Evolutionary conservation across 2,888 invertebrate species (phyloP).

Genomic region (Agrotis exclamationis): DNA sequence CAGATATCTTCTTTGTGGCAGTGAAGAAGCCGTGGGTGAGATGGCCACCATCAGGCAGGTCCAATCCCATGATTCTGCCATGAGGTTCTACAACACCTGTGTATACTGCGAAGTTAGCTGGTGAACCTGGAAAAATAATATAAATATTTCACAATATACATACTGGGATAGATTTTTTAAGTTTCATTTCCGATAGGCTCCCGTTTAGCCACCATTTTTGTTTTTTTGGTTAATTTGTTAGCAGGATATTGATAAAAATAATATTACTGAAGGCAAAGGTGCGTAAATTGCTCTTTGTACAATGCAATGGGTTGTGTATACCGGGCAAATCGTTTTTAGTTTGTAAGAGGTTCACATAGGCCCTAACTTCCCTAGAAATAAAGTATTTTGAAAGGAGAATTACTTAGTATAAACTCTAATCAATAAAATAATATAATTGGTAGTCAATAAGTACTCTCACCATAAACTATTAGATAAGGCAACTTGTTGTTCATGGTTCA

Average conservation of each 20-base stretch:
- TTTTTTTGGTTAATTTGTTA: neutral
- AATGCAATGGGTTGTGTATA: too few relatives aligned
- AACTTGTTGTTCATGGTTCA: neutral
- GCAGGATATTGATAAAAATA: neutral
- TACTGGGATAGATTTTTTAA: too few relatives aligned
- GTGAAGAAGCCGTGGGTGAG: slow-evolving; percentile 98
- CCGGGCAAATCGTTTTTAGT: neutral
- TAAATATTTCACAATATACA: neutral
- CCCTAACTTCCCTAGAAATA: neutral
- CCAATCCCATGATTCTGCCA: slow-evolving; percentile 98
- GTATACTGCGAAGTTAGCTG: slow-evolving; percentile 99
- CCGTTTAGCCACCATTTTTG: too few relatives aligned
- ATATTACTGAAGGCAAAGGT: too few relatives aligned
- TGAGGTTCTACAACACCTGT: slow-evolving; percentile 97
- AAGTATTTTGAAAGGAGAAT: neutral
- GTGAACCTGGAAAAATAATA: slow-evolving; percentile 92
- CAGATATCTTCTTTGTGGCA: slow-evolving; percentile 97
- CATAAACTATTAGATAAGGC: slow-evolving; percentile 1
- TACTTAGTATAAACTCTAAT: neutral
- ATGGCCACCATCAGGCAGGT: slow-evolving; percentile 99
- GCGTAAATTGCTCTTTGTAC: too few relatives aligned
- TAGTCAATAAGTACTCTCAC: neutral
- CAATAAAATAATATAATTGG: neutral
- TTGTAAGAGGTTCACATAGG: neutral
- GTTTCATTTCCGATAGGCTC: too few relatives aligned